Percentiles rank a stretch among this genome's conserved stretches.
Conservation (phyloP, 2,113 vertebrate genomes). For the Hiodon alosoides region DNA sequence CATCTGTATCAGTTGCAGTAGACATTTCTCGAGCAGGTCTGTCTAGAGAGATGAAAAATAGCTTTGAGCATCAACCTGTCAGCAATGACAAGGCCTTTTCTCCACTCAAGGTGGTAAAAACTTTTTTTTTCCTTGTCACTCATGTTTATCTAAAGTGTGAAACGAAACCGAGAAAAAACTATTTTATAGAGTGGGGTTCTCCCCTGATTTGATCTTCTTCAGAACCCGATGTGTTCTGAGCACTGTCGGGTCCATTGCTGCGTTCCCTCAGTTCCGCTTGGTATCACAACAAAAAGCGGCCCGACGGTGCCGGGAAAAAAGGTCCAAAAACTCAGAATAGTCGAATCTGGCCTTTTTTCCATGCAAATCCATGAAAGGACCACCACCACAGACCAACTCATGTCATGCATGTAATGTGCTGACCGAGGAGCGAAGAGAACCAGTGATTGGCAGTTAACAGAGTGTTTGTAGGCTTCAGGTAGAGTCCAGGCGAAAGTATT, state of each 20-base stretch:
- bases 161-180: constrained; percentile 18
- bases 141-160: constrained; percentile 19
- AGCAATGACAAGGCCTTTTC: constrained; percentile 54
- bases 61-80: constrained; percentile 56
- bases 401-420: too few species aligned
- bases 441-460: too few species aligned
- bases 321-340: too few species aligned
- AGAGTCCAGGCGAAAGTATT: too few species aligned
- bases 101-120: constrained; percentile 32
- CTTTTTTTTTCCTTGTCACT: constrained; percentile 16
- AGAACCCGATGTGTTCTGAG: constrained; percentile 1
- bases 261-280: background rate
- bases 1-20: constrained; percentile 67
- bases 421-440: too few species aligned
- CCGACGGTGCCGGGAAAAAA: too few species aligned
- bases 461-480: too few species aligned
- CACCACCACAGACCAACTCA: too few species aligned
- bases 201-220: constrained; percentile 17
- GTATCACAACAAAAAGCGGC: background rate
- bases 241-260: background rate
- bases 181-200: constrained; percentile 16
- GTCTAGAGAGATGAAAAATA: constrained; percentile 49
- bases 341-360: too few species aligned
- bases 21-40: constrained; percentile 55
- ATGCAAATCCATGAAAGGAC: too few species aligned